Evolutionary conservation across 2,888 invertebrate genomes (phyloP), one percentile per base, ranked within the genome.

Genomic region (Temnothorax rugatulus): DNA sequence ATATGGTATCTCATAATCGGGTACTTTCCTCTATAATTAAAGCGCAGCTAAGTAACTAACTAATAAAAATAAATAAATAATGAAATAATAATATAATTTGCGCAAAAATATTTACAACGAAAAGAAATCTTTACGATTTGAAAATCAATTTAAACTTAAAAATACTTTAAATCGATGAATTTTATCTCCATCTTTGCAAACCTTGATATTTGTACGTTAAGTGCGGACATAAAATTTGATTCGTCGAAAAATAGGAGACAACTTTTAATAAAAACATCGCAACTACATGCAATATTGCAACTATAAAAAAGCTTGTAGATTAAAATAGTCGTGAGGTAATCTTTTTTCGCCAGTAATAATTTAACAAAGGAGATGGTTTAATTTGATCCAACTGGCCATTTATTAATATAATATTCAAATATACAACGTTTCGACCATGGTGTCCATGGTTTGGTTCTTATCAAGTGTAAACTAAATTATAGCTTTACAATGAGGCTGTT

Each of bases 161-260:
- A 63, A 77, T 86, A 86, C 83, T 83, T 88, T n/a, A 88, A 88
- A 29, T 83, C 13, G 38, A 68, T 41, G 64, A 47, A 71, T 68
- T 69, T 77, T 64, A 25, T 86, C 47, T 25, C 74, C 73, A 79
- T 88, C 81, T 84, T 68, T 77, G 25, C 52, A 50, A 82, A 61
- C 54, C 68, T 18, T 73, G 50, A 73, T 84, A 81, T 86, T 86
- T 85, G 59, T 77, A 68, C 83, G 71, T 84, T 77, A 75, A 84
- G 83, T 84, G 61, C 61, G 71, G 84, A 82, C 82, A 84, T 87
- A 86, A 88, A 87, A 88, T 82, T 82, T 85, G 82, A 88, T 87
- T 88, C 63, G 76, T 44, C 41, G 73, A 64, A 47, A 76, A 76
- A 18, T 52, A 66, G 4, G 57, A 74, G 59, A 64, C 77, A 84